Percentiles rank a stretch among this genome's conserved stretches.
These are phyloP conservation scores for Oryzaephilus surinamensis DNA, from an alignment of 1,140 invertebrate genomes.

Conservation along the genomic window DNA sequence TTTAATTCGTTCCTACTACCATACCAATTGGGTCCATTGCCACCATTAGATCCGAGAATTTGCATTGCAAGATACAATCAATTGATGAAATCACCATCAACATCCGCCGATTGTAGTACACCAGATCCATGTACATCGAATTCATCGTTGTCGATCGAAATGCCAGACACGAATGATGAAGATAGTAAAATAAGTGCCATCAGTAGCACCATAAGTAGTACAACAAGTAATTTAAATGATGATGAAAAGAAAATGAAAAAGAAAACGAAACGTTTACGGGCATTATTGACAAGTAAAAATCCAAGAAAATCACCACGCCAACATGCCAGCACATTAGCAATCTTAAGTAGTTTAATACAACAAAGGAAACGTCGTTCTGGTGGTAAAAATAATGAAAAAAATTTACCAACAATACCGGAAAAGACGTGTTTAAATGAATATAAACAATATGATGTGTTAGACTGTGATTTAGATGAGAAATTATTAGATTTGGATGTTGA, in stretches of 20 bases:
- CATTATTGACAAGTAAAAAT: constrained; percentile 37
- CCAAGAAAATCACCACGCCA: constrained; percentile 74
- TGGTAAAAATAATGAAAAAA: background rate
- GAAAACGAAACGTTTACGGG: constrained; percentile 20
- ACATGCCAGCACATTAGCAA: constrained; percentile 72
- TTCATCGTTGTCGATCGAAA: constrained; percentile 7
- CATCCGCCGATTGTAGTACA: constrained; percentile 18
- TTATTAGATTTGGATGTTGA: background rate
- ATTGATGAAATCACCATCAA: constrained; percentile 21
- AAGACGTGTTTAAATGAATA: background rate
- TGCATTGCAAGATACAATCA: constrained; percentile 27
- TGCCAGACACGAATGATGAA: constrained; percentile 15
- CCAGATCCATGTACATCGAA: constrained; percentile 13
- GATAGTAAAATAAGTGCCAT: constrained; percentile 22
- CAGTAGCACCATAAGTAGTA: constrained; percentile 7
- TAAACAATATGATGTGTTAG: background rate
- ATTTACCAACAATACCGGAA: background rate
- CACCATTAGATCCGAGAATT: constrained; percentile 42
- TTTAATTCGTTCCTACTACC: constrained; percentile 54
- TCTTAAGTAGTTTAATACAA: constrained; percentile 56
- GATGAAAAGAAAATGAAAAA: constrained; percentile 1
- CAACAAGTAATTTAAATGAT: constrained; percentile 8
- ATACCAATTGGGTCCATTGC: constrained; percentile 58
- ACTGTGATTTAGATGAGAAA: constrained; percentile 4
- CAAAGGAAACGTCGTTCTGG: constrained; percentile 37